These are phyloP conservation scores for Champsocephalus gunnari DNA, from an alignment of 2,797 vertebrate genomes.

Conservation along the genomic window DNA sequence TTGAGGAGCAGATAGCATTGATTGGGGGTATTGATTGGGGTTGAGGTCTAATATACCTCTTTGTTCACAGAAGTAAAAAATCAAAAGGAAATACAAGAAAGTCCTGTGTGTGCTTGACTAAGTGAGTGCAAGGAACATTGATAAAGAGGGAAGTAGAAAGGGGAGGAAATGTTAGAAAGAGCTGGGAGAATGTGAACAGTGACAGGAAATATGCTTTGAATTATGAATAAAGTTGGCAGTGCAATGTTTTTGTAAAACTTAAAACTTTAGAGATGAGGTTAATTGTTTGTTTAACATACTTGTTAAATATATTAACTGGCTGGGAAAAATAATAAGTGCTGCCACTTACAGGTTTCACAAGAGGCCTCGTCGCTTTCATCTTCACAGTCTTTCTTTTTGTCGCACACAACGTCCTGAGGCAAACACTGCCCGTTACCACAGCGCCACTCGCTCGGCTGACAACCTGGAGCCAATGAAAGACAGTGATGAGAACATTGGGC, in stretches of 20 bases:
- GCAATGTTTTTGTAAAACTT: conserved; percentile 16
- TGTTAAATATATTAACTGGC: neutral
- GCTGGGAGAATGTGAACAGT: conserved; percentile 9
- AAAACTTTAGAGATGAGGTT: conserved; percentile 26
- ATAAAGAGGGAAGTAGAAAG: conserved; percentile 42
- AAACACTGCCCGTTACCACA: conserved; percentile 81
- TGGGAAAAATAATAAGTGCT: conserved; percentile 8
- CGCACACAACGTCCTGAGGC: conserved; percentile 75
- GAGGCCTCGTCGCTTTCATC: conserved; percentile 85
- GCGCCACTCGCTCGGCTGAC: conserved; percentile 73
- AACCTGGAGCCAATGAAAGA: conserved; percentile 66
- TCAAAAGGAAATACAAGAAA: conserved; percentile 62
- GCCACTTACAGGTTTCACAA: conserved; percentile 75
- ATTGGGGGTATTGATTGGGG: conserved; percentile 75
- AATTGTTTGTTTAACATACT: conserved; percentile 46
- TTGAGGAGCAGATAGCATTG: conserved; percentile 75
- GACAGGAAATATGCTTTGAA: conserved; percentile 15
- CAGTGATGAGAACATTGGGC: conserved; percentile 48
- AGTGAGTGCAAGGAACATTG: conserved; percentile 40
- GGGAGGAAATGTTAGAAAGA: conserved; percentile 14
- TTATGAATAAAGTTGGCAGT: conserved; percentile 16
- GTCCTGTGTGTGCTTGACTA: conserved; percentile 1
- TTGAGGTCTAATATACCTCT: conserved; percentile 73
- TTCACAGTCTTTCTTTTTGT: conserved; percentile 79
- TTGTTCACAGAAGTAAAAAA: conserved; percentile 75